Percentiles rank a stretch among this genome's conserved stretches.
Evolutionary conservation across 2,888 invertebrate genomes (phyloP).

Genomic region (Strigamia maritima): DNA sequence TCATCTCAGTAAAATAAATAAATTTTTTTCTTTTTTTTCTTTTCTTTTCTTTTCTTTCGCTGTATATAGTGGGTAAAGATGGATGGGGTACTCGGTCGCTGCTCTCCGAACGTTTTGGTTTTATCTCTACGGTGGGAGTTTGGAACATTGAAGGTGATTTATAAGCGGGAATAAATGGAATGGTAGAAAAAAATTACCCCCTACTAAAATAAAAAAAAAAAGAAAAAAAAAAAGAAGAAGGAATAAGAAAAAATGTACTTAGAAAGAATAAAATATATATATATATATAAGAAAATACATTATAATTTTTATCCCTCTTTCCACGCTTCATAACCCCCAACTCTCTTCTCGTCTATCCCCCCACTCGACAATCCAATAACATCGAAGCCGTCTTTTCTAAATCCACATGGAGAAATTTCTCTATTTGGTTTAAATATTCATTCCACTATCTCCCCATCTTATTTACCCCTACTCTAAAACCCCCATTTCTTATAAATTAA

Average conservation of each 20-base stretch:
- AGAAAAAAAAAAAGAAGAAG: background rate
- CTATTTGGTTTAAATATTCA: background rate
- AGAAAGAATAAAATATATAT: background rate
- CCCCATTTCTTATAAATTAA: background rate
- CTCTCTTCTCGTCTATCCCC: background rate
- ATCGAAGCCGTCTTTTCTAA: background rate
- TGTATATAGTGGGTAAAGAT: conserved; percentile 1
- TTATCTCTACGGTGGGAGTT: conserved; percentile 34
- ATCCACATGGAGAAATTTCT: background rate
- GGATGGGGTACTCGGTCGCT: conserved; percentile 32
- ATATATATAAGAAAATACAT: background rate
- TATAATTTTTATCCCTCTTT: conserved; percentile 5
- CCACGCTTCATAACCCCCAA: background rate
- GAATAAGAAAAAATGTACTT: background rate
- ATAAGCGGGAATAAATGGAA: conserved; percentile 34
- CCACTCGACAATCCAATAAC: background rate
- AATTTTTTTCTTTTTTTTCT: background rate
- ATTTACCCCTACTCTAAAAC: background rate
- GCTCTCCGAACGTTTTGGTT: conserved; percentile 34
- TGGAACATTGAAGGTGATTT: conserved; percentile 34
- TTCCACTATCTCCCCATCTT: background rate
- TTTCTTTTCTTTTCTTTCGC: conserved; percentile 1
- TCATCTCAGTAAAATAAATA: conserved; percentile 13
- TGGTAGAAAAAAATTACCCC: conserved; percentile 28
- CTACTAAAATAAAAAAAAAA: conserved; percentile 13